Evolutionary conservation across 30 jellyfish, hydroid and myxozoan genomes (phyloP).

Genomic region (Phacellophora camtschatica): DNA sequence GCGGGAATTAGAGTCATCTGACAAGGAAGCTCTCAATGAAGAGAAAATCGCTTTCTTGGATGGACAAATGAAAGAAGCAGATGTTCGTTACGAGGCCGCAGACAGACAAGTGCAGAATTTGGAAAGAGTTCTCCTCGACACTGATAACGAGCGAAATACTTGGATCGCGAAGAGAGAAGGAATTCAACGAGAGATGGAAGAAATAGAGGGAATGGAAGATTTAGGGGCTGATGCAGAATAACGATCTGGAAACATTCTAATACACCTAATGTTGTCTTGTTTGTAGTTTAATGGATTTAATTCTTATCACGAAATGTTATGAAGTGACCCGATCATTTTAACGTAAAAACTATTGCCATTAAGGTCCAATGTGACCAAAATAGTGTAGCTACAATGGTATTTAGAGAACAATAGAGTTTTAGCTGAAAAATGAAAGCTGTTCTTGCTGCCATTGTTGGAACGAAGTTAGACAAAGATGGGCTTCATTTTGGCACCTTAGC

Average conservation of each 20-base stretch:
- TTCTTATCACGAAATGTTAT: slow-evolving; percentile 25
- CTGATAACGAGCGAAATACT: slow-evolving; percentile 62
- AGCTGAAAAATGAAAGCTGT: too few species aligned
- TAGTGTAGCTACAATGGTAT: too few species aligned
- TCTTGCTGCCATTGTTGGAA: too few species aligned
- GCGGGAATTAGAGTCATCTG: slow-evolving; percentile 74
- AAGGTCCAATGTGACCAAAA: too few species aligned
- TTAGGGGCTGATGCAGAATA: background rate
- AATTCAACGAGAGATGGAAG: slow-evolving; percentile 74
- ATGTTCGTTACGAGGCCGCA: slow-evolving; percentile 86
- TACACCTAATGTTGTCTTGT: slow-evolving; percentile 22
- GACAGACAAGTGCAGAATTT: slow-evolving; percentile 68
- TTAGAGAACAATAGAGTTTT: too few species aligned
- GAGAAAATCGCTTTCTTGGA: slow-evolving; percentile 77
- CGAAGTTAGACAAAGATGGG: too few species aligned
- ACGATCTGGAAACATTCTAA: background rate
- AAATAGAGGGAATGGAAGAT: slow-evolving; percentile 67
- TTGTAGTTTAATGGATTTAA: slow-evolving; percentile 38
- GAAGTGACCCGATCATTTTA: background rate
- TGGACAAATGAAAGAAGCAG: slow-evolving; percentile 88
- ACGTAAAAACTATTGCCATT: background rate
- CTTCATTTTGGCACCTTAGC: too few species aligned
- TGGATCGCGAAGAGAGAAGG: slow-evolving; percentile 68
- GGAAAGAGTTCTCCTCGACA: slow-evolving; percentile 72
- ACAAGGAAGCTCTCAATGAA: slow-evolving; percentile 77